Evolutionary conservation across 2,888 invertebrate species (phyloP).

Genomic region (Platerodrilus igneus): DNA sequence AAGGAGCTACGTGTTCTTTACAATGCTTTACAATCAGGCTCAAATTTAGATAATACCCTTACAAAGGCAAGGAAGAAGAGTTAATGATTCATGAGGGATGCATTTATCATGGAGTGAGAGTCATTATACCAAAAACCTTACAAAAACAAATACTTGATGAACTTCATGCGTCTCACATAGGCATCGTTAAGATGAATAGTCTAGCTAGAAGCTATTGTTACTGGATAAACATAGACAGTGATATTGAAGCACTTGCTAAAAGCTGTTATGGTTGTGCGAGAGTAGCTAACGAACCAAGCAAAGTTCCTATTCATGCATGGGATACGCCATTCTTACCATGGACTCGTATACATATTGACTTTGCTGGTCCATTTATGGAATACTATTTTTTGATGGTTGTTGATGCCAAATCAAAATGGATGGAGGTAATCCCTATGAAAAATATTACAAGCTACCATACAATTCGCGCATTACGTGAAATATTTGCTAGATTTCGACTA

Average conservation of each 20-base stretch:
- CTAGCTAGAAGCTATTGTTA: conserved; percentile 26
- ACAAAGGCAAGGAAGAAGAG: too few relatives aligned
- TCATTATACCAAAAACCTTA: conserved; percentile 19
- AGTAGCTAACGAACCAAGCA: conserved; percentile 18
- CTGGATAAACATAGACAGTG: conserved; percentile 29
- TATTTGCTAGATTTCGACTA: conserved; percentile 24
- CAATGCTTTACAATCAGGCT: too few relatives aligned
- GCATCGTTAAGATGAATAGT: conserved; percentile 32
- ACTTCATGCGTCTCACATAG: conserved; percentile 26
- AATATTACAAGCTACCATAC: conserved; percentile 14
- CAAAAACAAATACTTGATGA: conserved; percentile 19
- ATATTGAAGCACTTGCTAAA: conserved; percentile 27
- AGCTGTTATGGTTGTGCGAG: conserved; percentile 20
- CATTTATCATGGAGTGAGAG: too few relatives aligned
- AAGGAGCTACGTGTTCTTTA: too few relatives aligned
- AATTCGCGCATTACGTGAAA: conserved; percentile 11
- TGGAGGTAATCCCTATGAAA: conserved; percentile 25
- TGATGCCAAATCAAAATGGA: conserved; percentile 22
- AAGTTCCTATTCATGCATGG: conserved; percentile 24
- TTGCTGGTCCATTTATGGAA: conserved; percentile 26
- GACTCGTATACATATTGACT: conserved; percentile 33
- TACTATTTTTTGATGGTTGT: conserved; percentile 16
- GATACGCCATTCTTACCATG: conserved; percentile 24
- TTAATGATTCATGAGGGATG: too few relatives aligned
- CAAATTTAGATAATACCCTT: too few relatives aligned